A percentile compares a stretch with the other conserved stretches of the same genome.
These are phyloP conservation scores for Dipodomys stephensi DNA, from an alignment of 2,113 vertebrate genomes.

Conservation along the genomic window DNA sequence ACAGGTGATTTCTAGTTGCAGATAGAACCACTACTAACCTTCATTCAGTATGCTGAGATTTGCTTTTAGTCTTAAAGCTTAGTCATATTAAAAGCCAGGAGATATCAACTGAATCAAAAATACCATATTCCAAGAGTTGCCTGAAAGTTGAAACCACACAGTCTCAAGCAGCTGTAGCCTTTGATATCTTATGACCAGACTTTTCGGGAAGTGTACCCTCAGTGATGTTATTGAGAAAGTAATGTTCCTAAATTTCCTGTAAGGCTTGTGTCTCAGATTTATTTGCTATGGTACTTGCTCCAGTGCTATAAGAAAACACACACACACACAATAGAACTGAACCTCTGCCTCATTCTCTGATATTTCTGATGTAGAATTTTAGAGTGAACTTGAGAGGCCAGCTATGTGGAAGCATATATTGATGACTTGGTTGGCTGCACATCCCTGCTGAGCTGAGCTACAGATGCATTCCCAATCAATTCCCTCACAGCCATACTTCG, in stretches of 20 bases:
- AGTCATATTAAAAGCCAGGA: conserved; percentile 39
- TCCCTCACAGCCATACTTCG: conserved; percentile 79
- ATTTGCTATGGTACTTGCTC: conserved; percentile 34
- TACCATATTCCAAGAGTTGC: conserved; percentile 20
- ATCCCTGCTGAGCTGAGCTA: conserved; percentile 72
- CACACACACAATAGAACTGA: background rate
- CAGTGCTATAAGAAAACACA: background rate
- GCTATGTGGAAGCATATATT: conserved; percentile 59
- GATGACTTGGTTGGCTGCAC: conserved; percentile 76
- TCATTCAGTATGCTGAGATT: conserved; percentile 4
- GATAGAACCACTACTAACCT: background rate
- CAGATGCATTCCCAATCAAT: conserved; percentile 82
- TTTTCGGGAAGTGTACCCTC: background rate
- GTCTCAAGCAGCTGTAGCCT: background rate
- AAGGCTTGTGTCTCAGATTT: conserved; percentile 11
- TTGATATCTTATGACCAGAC: background rate
- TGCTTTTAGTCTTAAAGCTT: conserved; percentile 37
- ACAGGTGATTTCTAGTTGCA: background rate
- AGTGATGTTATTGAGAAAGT: background rate
- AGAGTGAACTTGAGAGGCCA: conserved; percentile 73
- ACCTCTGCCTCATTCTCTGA: conserved; percentile 56
- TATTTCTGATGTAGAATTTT: conserved; percentile 69
- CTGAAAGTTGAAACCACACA: conserved; percentile 60
- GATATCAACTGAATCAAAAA: conserved; percentile 57
- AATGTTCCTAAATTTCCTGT: background rate